A percentile compares a stretch with the other conserved stretches of the same genome.
Evolutionary conservation across 2,113 vertebrate genomes (phyloP).

Genomic region (chimpanzee (Pan troglodytes)): NHGRI_mPanTro3-v2.1_pri NC_072403.2:80253501-80254000

Average conservation of each 20-base stretch:
- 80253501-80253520: too few relatives aligned
- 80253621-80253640: neutral
- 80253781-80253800: neutral
- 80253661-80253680: neutral
- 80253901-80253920: neutral
- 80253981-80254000: neutral
- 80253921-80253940: neutral
- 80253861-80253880: neutral
- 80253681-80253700: neutral
- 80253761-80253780: neutral
- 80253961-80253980: neutral
- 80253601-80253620: neutral
- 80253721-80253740: neutral
- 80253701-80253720: neutral
- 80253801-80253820: neutral
- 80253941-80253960: neutral
- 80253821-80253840: neutral
- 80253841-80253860: neutral
- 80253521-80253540: too few relatives aligned
- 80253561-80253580: neutral
- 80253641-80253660: neutral
- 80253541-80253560: neutral
- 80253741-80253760: neutral
- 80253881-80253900: accelerated
- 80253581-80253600: neutral